These are phyloP conservation scores for Chymomyza procnemis DNA, from an alignment of 2,888 invertebrate genomes.

Conservation along the genomic window DNA sequence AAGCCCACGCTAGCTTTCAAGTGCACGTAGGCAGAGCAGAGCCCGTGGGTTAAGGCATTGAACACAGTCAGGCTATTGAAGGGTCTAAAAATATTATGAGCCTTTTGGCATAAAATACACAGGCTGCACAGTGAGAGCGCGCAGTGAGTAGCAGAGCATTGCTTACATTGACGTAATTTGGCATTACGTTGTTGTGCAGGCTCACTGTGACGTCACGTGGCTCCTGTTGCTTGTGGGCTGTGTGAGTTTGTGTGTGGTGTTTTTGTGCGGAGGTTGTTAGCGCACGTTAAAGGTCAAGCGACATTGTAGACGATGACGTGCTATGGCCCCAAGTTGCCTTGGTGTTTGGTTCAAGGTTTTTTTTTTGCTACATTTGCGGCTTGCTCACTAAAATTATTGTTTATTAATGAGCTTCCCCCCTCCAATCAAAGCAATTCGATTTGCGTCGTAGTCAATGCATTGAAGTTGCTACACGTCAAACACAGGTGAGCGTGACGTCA, in stretches of 20 bases:
- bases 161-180: constrained; percentile 56
- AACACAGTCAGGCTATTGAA: no score
- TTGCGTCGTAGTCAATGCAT: background rate
- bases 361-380: constrained; percentile 9
- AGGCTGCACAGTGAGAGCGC: background rate
- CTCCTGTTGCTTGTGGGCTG: constrained; percentile 16
- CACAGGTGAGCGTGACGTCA: constrained; percentile 58
- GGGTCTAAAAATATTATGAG: background rate
- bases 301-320: constrained; percentile 36
- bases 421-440: background rate
- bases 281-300: constrained; percentile 34
- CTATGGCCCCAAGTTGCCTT: constrained; percentile 25
- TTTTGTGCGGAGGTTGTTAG: background rate
- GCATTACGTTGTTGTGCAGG: background rate
- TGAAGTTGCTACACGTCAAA: constrained; percentile 37
- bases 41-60: background rate
- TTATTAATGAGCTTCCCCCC: background rate
- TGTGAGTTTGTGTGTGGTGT: no score
- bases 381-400: background rate
- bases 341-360: constrained; percentile 36
- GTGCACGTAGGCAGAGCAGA: constrained; percentile 60
- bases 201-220: background rate
- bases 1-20: constrained; percentile 50
- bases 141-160: constrained; percentile 14
- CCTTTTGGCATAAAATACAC: background rate